Percentiles rank a stretch among this genome's conserved stretches.
phyloP scores from a whole-genome alignment of 2,888 invertebrate genomes.

The Drosophila maculinotata region DNA sequence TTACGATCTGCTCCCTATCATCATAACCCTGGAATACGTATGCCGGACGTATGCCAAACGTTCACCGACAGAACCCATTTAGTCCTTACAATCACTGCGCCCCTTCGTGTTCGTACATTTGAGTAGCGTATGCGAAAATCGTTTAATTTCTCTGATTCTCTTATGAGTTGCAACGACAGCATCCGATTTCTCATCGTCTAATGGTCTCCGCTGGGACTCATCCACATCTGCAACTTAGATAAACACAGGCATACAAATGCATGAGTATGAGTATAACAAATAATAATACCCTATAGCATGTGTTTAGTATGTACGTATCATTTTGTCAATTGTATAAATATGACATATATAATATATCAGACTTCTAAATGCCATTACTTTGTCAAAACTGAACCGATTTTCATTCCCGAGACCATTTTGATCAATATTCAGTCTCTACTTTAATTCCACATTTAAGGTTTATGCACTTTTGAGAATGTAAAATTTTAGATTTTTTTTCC shows the following conservation, averaged over 20 bases:
- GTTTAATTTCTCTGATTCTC: constrained; percentile 22
- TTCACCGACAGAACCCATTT: constrained; percentile 1
- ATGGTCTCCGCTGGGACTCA: constrained; percentile 33
- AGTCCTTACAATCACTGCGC: constrained; percentile 9
- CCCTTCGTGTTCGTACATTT: not conserved
- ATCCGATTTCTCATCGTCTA: constrained; percentile 29
- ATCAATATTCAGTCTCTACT: too few species aligned
- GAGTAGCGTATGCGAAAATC: constrained; percentile 41
- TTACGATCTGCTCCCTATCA: constrained; percentile 21
- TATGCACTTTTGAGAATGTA: too few species aligned
- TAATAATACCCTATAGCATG: constrained; percentile 20
- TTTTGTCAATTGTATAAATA: too few species aligned
- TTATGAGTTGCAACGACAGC: constrained; percentile 10
- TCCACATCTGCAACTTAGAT: constrained; percentile 15
- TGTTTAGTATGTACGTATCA: not conserved
- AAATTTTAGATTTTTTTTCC: too few species aligned
- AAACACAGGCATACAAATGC: not conserved
- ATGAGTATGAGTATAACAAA: constrained; percentile 1
- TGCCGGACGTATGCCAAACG: not conserved
- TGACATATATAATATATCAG: too few species aligned
- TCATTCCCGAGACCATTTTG: too few species aligned
- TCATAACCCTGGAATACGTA: constrained; percentile 14
- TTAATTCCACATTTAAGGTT: too few species aligned
- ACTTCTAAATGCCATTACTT: too few species aligned
- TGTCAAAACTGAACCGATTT: too few species aligned